Percentiles rank a stretch among this genome's conserved stretches.
These are phyloP conservation scores for Oxyruncus cristatus DNA, from an alignment of 2,113 vertebrate species.

Conservation along the genomic window DNA sequence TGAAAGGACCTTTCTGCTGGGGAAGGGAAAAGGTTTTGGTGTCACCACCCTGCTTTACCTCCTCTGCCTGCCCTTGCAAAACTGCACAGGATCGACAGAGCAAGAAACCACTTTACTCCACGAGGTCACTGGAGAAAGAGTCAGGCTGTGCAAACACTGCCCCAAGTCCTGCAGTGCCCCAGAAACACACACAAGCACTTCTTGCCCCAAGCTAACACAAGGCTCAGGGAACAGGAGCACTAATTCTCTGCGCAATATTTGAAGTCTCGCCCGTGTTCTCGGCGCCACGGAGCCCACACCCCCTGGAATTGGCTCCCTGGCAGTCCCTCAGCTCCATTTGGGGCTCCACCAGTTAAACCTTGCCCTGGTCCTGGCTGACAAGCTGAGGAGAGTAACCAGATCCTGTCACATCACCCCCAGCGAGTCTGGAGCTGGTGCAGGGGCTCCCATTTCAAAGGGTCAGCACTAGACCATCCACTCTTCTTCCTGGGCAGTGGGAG, in stretches of 20 bases:
- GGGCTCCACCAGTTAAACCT: background rate
- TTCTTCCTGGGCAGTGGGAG: fast-evolving
- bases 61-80: background rate
- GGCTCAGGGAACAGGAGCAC: background rate
- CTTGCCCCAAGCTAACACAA: background rate
- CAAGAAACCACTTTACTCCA: background rate
- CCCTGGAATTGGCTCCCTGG: fast-evolving
- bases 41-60: background rate
- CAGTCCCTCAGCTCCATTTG: background rate
- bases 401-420: fast-evolving
- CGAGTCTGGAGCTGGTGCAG: background rate
- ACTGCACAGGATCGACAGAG: background rate
- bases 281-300: fast-evolving
- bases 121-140: background rate
- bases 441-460: background rate
- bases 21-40: background rate
- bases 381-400: background rate
- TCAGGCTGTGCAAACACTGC: background rate
- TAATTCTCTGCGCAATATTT: fast-evolving
- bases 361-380: background rate
- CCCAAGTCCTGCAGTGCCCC: background rate
- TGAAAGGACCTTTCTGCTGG: background rate
- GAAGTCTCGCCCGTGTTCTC: fast-evolving
- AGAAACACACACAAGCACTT: background rate
- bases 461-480: background rate